Conservation (phyloP, 2,888 invertebrate genomes). For the Chloroclysta siterata region DNA sequence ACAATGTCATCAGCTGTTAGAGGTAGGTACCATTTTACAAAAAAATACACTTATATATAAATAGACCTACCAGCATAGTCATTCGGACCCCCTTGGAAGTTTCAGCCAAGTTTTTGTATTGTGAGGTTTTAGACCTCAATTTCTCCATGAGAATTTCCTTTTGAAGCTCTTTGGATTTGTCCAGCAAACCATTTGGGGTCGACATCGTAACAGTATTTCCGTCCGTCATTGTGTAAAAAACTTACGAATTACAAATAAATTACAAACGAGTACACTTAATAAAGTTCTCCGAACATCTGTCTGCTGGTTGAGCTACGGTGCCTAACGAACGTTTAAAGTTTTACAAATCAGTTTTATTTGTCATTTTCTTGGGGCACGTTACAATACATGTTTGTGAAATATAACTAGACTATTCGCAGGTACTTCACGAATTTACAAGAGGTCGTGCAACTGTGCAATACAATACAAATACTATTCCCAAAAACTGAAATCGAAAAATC, state of each 20-base stretch:
- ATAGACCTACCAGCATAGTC: slow-evolving; percentile 89
- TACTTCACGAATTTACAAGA: too few species aligned
- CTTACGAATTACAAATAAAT: slow-evolving; percentile 41
- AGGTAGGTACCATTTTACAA: not conserved
- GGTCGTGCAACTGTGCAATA: too few species aligned
- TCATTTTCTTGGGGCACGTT: not conserved
- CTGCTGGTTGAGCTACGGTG: not conserved
- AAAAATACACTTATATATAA: not conserved
- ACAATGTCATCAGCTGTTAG: not conserved
- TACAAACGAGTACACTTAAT: slow-evolving; percentile 46
- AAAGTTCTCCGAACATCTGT: slow-evolving; percentile 58
- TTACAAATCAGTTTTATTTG: not conserved
- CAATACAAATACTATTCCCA: not conserved
- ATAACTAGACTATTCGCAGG: too few species aligned
- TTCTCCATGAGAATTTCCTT: slow-evolving; percentile 96
- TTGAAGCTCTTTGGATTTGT: slow-evolving; percentile 85
- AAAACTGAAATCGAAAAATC: not conserved
- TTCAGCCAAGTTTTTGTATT: slow-evolving; percentile 92
- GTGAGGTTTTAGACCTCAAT: slow-evolving; percentile 92
- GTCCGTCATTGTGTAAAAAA: slow-evolving; percentile 65
- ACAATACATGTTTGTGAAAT: not conserved
- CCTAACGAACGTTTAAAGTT: not conserved
- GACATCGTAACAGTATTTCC: slow-evolving; percentile 65
- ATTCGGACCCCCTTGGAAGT: slow-evolving; percentile 95
- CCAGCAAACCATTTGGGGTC: slow-evolving; percentile 63